These are phyloP conservation scores for Morelia viridis DNA, from an alignment of 2,797 vertebrate species.

Conservation along the genomic window DNA sequence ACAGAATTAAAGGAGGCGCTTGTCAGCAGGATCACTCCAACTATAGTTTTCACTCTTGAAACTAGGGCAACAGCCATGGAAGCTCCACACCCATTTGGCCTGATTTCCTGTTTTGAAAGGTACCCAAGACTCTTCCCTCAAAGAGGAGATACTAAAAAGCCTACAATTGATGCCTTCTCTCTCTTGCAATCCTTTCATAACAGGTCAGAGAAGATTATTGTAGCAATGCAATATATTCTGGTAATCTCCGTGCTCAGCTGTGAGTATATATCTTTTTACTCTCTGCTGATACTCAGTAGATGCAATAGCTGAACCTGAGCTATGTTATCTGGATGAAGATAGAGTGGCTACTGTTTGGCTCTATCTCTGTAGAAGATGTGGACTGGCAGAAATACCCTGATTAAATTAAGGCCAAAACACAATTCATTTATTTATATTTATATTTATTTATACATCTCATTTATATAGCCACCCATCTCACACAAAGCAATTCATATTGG, in stretches of 20 bases:
- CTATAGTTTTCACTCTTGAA: background rate
- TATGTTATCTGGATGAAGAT: background rate
- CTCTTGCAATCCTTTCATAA: slow-evolving; percentile 17
- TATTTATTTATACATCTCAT: too few species aligned
- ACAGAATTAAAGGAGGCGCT: background rate
- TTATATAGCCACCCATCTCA: too few species aligned
- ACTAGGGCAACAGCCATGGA: background rate
- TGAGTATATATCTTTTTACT: background rate
- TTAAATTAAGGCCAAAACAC: background rate
- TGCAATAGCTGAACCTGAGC: background rate
- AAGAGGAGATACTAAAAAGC: background rate
- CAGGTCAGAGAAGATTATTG: slow-evolving; percentile 22
- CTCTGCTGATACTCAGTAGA: background rate
- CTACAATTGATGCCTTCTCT: slow-evolving; percentile 22
- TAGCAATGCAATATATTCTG: background rate
- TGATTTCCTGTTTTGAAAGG: background rate
- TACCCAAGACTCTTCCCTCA: slow-evolving; percentile 1
- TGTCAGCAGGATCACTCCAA: background rate
- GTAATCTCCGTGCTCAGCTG: background rate
- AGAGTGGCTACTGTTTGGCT: background rate
- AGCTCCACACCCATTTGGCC: background rate
- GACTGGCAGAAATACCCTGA: background rate
- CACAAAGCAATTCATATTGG: background rate
- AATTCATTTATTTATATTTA: background rate
- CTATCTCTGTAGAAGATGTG: background rate